These are phyloP conservation scores for Eristalinus aeneus DNA, from an alignment of 2,888 invertebrate genomes.

Conservation along the genomic window DNA sequence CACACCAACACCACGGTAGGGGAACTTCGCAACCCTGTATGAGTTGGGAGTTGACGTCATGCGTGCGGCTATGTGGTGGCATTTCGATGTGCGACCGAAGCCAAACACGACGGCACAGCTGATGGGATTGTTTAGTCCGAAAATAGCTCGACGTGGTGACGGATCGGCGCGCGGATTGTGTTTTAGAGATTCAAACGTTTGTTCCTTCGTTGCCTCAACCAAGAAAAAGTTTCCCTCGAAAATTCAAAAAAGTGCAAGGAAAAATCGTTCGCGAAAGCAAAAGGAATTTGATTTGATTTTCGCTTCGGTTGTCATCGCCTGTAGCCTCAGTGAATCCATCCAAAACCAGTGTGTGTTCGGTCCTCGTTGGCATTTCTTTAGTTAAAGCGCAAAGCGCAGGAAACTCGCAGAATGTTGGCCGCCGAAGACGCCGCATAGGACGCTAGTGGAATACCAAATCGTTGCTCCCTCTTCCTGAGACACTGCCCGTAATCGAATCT, in stretches of 20 bases:
- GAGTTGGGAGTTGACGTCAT: conserved; percentile 62
- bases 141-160: conserved; percentile 68
- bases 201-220: conserved; percentile 49
- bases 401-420: conserved; percentile 40
- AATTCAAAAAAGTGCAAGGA: neutral
- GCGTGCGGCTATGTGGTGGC: conserved; percentile 24
- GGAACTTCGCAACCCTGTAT: conserved; percentile 20
- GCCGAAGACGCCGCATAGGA: conserved; percentile 35
- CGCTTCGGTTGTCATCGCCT: neutral
- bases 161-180: conserved; percentile 45
- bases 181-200: conserved; percentile 37
- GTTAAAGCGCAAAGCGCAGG: neutral
- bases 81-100: conserved; percentile 15
- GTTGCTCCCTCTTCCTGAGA: neutral
- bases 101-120: conserved; percentile 59
- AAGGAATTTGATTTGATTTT: conserved; percentile 6
- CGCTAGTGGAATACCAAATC: conserved; percentile 48
- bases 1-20: neutral
- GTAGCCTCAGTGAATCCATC: conserved; percentile 29
- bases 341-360: conserved; percentile 29
- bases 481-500: neutral
- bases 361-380: conserved; percentile 9
- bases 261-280: conserved; percentile 41
- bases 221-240: neutral
- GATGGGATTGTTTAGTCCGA: conserved; percentile 67